These are phyloP conservation scores for Chelidonichthys spinosus DNA, from an alignment of 2,797 vertebrate genomes.

Conservation along the genomic window DNA sequence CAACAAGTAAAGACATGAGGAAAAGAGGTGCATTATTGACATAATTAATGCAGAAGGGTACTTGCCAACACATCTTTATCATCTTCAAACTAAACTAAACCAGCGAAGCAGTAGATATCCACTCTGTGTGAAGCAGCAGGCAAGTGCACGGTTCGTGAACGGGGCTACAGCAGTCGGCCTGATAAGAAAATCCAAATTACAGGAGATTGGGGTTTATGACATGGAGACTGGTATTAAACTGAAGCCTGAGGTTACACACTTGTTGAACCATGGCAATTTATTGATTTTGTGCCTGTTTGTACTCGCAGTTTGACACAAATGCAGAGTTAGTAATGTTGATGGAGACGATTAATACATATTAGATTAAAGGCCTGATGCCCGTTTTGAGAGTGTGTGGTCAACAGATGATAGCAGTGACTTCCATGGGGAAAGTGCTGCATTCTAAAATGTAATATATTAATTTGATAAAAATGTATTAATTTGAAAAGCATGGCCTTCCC, in stretches of 20 bases:
- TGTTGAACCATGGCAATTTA: conserved; percentile 63
- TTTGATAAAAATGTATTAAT: neutral
- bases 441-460: neutral
- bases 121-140: neutral
- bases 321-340: conserved; percentile 65
- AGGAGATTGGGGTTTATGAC: conserved; percentile 61
- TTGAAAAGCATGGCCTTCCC: neutral
- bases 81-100: neutral
- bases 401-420: conserved; percentile 1
- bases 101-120: neutral
- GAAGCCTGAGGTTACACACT: conserved; percentile 58
- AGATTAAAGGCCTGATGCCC: conserved; percentile 45
- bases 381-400: conserved; percentile 25
- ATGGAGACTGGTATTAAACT: conserved; percentile 50
- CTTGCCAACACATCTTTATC: neutral
- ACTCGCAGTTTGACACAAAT: conserved; percentile 65
- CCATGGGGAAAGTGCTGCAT: neutral
- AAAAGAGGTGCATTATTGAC: neutral
- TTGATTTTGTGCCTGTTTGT: conserved; percentile 61
- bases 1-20: neutral
- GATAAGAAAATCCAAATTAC: conserved; percentile 45
- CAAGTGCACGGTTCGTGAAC: conserved; percentile 13
- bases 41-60: neutral
- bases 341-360: conserved; percentile 59
- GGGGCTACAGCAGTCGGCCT: conserved; percentile 17